Evolutionary conservation across 1,140 invertebrate species (phyloP).

Genomic region (Anadara kagoshimensis): DNA sequence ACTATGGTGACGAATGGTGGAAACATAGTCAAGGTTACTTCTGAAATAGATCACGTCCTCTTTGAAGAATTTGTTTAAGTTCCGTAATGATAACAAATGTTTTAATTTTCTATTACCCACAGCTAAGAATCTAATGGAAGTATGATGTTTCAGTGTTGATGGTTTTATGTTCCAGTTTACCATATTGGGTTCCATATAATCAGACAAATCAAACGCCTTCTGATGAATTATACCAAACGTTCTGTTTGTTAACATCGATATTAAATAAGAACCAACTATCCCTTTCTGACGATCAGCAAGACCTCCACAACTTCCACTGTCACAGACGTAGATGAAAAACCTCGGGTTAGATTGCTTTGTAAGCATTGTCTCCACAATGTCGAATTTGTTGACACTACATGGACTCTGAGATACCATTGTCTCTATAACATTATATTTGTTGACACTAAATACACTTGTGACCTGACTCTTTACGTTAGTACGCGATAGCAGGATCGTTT

Average conservation of each 20-base stretch:
- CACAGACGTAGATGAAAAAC: no score
- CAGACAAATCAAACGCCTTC: conserved; percentile 6
- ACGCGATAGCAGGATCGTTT: no score
- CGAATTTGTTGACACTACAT: no score
- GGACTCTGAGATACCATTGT: no score
- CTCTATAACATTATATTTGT: no score
- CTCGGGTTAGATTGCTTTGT: no score
- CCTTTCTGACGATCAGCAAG: conserved; percentile 11
- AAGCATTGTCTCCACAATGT: no score
- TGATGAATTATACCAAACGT: conserved; percentile 7
- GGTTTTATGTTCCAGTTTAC: conserved; percentile 4
- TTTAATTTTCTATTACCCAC: background rate
- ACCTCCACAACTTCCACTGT: conserved; percentile 5
- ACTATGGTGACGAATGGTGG: background rate
- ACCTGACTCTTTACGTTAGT: no score
- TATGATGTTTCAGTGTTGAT: background rate
- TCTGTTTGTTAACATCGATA: conserved; percentile 15
- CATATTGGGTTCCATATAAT: background rate
- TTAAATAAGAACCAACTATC: conserved; percentile 17
- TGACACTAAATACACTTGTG: no score
- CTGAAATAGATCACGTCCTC: conserved; percentile 13
- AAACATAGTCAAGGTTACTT: conserved; percentile 15
- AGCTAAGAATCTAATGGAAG: background rate
- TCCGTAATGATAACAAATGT: background rate
- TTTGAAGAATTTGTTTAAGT: background rate